These are phyloP conservation scores for Diadegma fenestrale DNA, from an alignment of 2,888 invertebrate species.

Conservation along the genomic window DNA sequence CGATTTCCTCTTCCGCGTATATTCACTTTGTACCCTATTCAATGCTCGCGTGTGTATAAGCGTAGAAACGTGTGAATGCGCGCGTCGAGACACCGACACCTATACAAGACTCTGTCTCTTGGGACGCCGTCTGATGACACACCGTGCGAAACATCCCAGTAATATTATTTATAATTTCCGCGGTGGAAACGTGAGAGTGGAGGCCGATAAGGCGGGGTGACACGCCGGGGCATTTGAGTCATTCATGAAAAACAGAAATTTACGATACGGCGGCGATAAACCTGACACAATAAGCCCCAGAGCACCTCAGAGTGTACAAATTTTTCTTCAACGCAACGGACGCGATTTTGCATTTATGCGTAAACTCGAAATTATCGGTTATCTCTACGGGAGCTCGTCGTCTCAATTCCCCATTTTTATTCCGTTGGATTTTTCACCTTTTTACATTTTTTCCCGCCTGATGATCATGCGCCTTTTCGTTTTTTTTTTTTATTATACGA, in stretches of 20 bases:
- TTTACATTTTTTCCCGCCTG: background rate
- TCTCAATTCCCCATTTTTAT: background rate
- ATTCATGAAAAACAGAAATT: slow-evolving; percentile 48
- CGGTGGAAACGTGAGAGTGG: slow-evolving; percentile 59
- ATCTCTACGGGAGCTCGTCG: background rate
- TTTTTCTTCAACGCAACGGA: slow-evolving; percentile 43
- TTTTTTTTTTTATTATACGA: background rate
- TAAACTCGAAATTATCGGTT: slow-evolving; percentile 46
- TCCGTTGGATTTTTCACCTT: background rate
- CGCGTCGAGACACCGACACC: slow-evolving; percentile 31
- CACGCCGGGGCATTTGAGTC: slow-evolving; percentile 24
- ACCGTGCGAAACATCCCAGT: slow-evolving; percentile 34
- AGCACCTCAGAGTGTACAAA: slow-evolving; percentile 5
- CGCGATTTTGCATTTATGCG: slow-evolving; percentile 55
- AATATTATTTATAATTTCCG: slow-evolving; percentile 68
- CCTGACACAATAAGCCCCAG: slow-evolving; percentile 34
- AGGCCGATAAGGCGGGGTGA: slow-evolving; percentile 32
- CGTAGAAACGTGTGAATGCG: slow-evolving; percentile 4
- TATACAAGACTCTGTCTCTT: slow-evolving; percentile 35
- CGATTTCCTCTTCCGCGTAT: slow-evolving; percentile 67
- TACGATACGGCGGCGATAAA: slow-evolving; percentile 60
- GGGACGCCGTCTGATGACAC: slow-evolving; percentile 39
- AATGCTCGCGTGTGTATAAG: background rate
- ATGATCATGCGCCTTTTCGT: slow-evolving; percentile 8
- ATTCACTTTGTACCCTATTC: slow-evolving; percentile 15